Base-by-base conservation (phyloP, 2,888 invertebrate genomes). In the Metellina segmentata region DNA sequence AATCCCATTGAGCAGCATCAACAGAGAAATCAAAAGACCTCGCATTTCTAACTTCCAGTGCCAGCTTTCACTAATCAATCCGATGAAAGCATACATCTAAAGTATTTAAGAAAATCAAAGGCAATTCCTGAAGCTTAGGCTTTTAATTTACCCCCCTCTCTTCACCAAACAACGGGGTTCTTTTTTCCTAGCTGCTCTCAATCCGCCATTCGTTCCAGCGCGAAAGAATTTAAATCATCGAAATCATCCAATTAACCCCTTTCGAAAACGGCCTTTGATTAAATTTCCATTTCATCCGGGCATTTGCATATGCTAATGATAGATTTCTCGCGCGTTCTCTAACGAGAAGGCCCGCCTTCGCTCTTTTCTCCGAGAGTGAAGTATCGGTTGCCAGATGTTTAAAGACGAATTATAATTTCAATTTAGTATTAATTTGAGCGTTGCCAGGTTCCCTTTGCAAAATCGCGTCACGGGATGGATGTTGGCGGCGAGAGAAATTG, bases 391-490 rank as follows among this genome's bases (percentile, higher is more conserved):
- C 83, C 72, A 85, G 89, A 85, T 90, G 89, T 85, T 90, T 90
- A 90, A 90, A 90, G 89, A 85, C 85, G 89, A 90, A 90, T 90
- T 90, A 90, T 90, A 85, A 90, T 90, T 90, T 90, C 89, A 90
- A 90, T 90, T 90, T 90, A 72, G 89, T 79, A 90, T 85, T 83
- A 85, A 90, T 90, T 90, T 90, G 71, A 78, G 83, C 89, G 79
- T 85, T 85, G 89, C 85, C 89, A 85, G 83, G 74, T 79, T 53
- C 79, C 71, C 52, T 79, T 78, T 83, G 61, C 61, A 85, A 90
- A 85, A 78, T 90, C 85, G 78, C 85, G 89, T 72, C 89, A 2
- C 85, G 79, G 85, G 89, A 90, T 19, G 34, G 75, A 83, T 78
- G 69, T 71, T 79, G 89, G 89, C 83, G 83, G 79, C 61, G 78